phyloP scores from a whole-genome alignment of 2,797 vertebrate genomes.

The Eospalax fontanierii region DNA sequence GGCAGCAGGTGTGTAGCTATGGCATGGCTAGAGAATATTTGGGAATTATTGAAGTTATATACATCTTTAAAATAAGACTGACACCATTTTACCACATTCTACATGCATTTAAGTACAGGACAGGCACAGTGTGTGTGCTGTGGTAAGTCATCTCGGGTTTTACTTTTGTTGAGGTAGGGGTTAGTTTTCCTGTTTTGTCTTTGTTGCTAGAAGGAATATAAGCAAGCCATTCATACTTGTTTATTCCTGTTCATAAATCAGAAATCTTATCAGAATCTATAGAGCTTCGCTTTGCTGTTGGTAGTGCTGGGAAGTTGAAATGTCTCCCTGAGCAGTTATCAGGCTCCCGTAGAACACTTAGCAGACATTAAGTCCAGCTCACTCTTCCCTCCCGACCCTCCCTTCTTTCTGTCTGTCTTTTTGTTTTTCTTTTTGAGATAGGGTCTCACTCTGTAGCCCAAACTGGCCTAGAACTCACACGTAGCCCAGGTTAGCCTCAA shows the following conservation, averaged over 20 bases:
- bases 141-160: slow-evolving; percentile 39
- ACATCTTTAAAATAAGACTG: slow-evolving; percentile 2
- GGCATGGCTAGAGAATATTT: background rate
- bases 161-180: background rate
- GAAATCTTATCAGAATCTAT: slow-evolving; percentile 39
- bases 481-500: background rate
- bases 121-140: background rate
- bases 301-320: slow-evolving; percentile 3
- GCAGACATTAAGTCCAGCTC: background rate
- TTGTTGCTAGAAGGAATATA: slow-evolving; percentile 47
- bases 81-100: background rate
- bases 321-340: background rate
- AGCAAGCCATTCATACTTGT: slow-evolving; percentile 45
- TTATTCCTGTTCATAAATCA: slow-evolving; percentile 43
- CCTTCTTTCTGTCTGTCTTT: background rate
- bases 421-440: background rate
- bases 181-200: slow-evolving; percentile 66
- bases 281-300: background rate
- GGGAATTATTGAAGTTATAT: background rate
- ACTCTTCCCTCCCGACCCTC: too few relatives aligned
- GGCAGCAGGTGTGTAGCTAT: background rate
- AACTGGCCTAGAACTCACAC: background rate
- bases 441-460: background rate
- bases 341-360: background rate
- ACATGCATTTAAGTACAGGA: background rate